These are phyloP conservation scores for Apis florea DNA, from an alignment of 1,140 invertebrate genomes.

Conservation along the genomic window DNA sequence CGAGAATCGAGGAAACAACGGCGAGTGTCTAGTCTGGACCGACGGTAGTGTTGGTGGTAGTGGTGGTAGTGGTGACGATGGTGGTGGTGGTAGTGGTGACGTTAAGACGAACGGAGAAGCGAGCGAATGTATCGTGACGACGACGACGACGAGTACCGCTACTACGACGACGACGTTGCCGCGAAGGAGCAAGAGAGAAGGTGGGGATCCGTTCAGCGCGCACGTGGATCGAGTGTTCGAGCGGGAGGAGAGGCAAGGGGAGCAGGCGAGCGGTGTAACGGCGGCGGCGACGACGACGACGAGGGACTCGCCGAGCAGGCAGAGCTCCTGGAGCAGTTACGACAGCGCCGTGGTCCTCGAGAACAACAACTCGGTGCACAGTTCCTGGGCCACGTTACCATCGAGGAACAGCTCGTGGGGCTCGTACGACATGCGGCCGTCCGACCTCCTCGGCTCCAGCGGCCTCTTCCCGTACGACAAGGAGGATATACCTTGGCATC, in stretches of 20 bases:
- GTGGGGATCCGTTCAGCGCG: constrained; percentile 86
- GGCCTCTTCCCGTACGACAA: constrained; percentile 82
- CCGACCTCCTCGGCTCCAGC: constrained; percentile 75
- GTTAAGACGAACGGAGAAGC: constrained; percentile 54
- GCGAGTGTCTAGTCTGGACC: constrained; percentile 81
- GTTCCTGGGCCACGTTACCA: constrained; percentile 88
- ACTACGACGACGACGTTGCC: constrained; percentile 13
- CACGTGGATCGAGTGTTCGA: constrained; percentile 87
- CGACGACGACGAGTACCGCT: not conserved
- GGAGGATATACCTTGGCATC: constrained; percentile 84
- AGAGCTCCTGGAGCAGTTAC: constrained; percentile 90
- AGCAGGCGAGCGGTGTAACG: constrained; percentile 6
- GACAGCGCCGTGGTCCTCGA: constrained; percentile 86
- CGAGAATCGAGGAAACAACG: constrained; percentile 54
- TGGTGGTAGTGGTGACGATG: too few relatives aligned
- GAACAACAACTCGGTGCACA: constrained; percentile 86
- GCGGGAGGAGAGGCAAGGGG: constrained; percentile 83
- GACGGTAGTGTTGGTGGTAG: constrained; percentile 38
- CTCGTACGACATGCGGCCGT: constrained; percentile 84
- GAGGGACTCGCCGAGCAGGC: constrained; percentile 80
- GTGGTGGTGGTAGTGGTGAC: constrained; percentile 12
- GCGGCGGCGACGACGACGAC: not conserved
- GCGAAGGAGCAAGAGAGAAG: constrained; percentile 69
- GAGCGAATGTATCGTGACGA: constrained; percentile 56
- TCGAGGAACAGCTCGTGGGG: constrained; percentile 88